Percentiles rank a stretch among this genome's conserved stretches.
Conservation (phyloP, 2,797 vertebrate species). For the Vespertilio murinus region DNA sequence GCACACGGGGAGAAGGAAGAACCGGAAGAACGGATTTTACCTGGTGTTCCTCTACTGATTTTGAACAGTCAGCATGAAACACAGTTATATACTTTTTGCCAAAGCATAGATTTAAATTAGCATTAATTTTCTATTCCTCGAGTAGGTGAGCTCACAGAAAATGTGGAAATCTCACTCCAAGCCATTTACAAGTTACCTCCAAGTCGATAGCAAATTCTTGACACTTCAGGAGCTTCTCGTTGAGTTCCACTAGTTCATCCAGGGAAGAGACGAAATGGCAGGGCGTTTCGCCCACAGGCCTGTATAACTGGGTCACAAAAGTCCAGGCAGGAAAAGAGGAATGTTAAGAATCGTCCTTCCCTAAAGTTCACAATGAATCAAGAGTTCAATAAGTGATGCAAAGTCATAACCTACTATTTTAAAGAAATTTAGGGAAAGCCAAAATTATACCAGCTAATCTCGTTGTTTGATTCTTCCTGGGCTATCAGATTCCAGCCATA, state of each 20-base stretch:
- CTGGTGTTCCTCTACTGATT: not conserved
- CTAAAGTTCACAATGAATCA: not conserved
- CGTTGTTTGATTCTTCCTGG: not conserved
- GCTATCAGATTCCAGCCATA: not conserved
- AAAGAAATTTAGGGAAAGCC: not conserved
- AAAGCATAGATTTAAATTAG: not conserved
- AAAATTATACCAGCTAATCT: no score
- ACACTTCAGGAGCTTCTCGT: slow-evolving; percentile 90
- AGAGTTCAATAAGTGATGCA: not conserved
- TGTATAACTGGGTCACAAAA: slow-evolving; percentile 86
- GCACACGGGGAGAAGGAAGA: rapidly evolving
- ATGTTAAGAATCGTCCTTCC: no score
- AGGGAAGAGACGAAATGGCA: slow-evolving; percentile 90
- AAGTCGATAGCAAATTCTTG: slow-evolving; percentile 96
- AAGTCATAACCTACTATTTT: not conserved
- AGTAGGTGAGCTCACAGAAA: not conserved
- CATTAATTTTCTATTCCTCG: not conserved
- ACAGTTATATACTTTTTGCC: not conserved
- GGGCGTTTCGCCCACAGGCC: slow-evolving; percentile 87
- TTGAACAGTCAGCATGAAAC: not conserved
- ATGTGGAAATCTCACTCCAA: not conserved
- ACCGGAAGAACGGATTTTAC: rapidly evolving
- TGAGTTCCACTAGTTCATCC: slow-evolving; percentile 92
- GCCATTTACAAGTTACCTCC: slow-evolving; percentile 86
- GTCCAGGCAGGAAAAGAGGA: not conserved